Conservation (phyloP, 2,113 vertebrate genomes). For the Salvelinus fontinalis region DNA sequence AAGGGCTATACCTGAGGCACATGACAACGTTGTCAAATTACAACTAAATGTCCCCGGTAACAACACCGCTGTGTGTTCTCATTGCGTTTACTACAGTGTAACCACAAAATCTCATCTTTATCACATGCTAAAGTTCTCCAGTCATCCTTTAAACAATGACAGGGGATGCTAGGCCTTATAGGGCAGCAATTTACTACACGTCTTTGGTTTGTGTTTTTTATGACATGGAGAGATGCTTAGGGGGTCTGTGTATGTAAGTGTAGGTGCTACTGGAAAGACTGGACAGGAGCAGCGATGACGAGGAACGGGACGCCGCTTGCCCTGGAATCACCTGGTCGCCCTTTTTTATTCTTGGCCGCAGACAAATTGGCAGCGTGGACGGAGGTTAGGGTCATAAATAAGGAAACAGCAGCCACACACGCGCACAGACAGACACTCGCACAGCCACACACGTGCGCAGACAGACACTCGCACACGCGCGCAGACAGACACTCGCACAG, state of each 20-base stretch:
- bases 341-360: constrained; percentile 35
- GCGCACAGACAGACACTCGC: constrained; percentile 38
- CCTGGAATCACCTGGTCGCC: constrained; percentile 48
- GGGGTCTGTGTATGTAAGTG: background rate
- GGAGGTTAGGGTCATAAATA: constrained; percentile 76
- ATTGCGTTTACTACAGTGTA: constrained; percentile 56
- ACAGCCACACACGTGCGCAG: background rate
- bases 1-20: constrained; percentile 24
- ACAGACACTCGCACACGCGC: too few relatives aligned
- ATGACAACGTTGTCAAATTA: constrained; percentile 52
- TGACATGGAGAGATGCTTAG: background rate
- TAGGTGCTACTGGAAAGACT: background rate
- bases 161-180: background rate
- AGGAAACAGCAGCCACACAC: constrained; percentile 60
- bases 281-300: background rate
- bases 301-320: constrained; percentile 56
- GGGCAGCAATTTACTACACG: background rate
- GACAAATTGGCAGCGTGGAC: constrained; percentile 64
- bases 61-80: constrained; percentile 53
- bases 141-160: background rate
- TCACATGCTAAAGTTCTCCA: constrained; percentile 30
- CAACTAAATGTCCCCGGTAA: constrained; percentile 38
- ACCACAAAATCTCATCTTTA: constrained; percentile 59
- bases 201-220: background rate
- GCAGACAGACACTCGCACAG: background rate